phyloP scores from a whole-genome alignment of 2,113 vertebrate species.

The Ctenomys sociabilis region DNA sequence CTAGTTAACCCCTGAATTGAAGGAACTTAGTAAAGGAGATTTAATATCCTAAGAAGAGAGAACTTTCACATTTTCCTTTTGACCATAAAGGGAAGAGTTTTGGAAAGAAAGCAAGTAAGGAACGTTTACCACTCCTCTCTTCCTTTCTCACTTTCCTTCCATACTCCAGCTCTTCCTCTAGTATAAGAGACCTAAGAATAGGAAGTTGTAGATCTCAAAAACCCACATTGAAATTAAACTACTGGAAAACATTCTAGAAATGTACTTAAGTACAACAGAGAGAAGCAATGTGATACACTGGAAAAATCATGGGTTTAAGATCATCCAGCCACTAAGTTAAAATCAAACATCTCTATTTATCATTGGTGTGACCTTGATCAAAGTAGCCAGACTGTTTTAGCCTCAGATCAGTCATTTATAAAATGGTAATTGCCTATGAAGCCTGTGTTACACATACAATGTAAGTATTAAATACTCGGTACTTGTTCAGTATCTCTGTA shows the following conservation, averaged over 20 bases:
- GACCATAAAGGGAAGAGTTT: background rate
- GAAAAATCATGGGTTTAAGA: background rate
- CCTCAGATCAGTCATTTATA: background rate
- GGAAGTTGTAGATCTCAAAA: background rate
- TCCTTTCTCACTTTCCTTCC: background rate
- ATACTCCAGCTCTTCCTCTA: background rate
- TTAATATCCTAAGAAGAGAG: slow-evolving; percentile 45
- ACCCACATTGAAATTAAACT: background rate
- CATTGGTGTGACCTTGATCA: background rate
- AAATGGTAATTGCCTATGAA: background rate
- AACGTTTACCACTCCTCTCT: background rate
- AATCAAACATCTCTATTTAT: slow-evolving; percentile 14
- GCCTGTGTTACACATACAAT: background rate
- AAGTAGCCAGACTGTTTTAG: background rate
- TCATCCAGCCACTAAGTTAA: background rate
- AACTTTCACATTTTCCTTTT: background rate
- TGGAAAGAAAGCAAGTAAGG: background rate
- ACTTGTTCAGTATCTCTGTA: background rate
- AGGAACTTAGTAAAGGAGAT: slow-evolving; percentile 1
- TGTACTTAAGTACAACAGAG: background rate
- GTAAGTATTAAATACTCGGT: background rate
- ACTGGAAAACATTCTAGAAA: slow-evolving; percentile 5
- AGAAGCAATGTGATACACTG: background rate
- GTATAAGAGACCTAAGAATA: background rate
- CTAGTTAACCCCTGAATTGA: background rate